phyloP scores from a whole-genome alignment of 35 echinoderm and acorn worm species.

The Strongylocentrotus purpuratus region DNA sequence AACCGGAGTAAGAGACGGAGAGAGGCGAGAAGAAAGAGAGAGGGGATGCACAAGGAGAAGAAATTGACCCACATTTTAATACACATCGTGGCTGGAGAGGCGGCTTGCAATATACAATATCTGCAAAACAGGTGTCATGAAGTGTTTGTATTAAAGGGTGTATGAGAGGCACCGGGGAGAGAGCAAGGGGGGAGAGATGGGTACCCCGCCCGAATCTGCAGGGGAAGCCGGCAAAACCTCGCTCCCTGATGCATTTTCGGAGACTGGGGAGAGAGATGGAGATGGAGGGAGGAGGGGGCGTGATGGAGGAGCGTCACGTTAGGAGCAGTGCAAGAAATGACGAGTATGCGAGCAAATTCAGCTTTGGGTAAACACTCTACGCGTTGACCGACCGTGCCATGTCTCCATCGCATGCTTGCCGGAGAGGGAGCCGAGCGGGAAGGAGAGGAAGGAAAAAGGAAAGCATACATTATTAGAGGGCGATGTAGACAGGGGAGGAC shows the following conservation, averaged over 20 bases:
- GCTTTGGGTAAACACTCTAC: constrained; percentile 38
- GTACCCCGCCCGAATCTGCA: background rate
- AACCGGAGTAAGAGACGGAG: constrained; percentile 18
- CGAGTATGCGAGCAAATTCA: constrained; percentile 50
- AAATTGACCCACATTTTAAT: constrained; percentile 56
- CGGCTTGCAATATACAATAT: constrained; percentile 45
- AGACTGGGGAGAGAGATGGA: background rate
- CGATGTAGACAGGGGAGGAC: constrained; percentile 32
- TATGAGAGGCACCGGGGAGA: constrained; percentile 25
- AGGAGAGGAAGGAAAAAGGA: constrained; percentile 27
- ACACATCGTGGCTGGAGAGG: constrained; percentile 32
- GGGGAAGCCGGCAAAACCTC: background rate
- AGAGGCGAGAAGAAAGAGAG: background rate
- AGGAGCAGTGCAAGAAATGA: constrained; percentile 24
- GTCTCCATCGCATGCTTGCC: constrained; percentile 13
- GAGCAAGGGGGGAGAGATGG: background rate
- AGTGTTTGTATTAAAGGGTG: constrained; percentile 56
- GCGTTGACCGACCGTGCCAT: constrained; percentile 27
- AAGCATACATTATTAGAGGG: constrained; percentile 45
- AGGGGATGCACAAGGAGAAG: constrained; percentile 23
- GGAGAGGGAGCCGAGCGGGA: constrained; percentile 13
- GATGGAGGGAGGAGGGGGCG: constrained; percentile 3
- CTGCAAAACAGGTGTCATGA: constrained; percentile 47
- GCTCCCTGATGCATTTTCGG: background rate
- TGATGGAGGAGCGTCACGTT: background rate